A percentile compares a stretch with the other conserved stretches of the same genome.
These are phyloP conservation scores for Lymantria monacha DNA, from an alignment of 2,888 invertebrate species.

Conservation along the genomic window DNA sequence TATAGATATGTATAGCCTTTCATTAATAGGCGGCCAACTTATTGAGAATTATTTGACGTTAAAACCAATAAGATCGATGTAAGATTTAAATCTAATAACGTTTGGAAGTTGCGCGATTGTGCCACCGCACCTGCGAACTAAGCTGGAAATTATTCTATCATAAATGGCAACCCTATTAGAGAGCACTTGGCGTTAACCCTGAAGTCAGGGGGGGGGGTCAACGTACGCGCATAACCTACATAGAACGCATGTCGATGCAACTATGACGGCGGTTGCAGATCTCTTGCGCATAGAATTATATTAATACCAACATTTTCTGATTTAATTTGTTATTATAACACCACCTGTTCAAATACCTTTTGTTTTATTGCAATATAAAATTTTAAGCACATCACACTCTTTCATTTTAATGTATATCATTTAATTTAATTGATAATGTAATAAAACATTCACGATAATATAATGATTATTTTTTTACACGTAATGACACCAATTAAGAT, in stretches of 20 bases:
- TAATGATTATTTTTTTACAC: not conserved
- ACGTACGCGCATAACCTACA: conserved; percentile 73
- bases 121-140: no score
- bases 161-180: conserved; percentile 34
- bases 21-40: no score
- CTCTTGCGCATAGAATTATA: conserved; percentile 46
- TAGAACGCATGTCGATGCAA: conserved; percentile 58
- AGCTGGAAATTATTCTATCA: no score
- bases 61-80: no score
- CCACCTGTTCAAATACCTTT: conserved; percentile 30
- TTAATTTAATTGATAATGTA: no score
- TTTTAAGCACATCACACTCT: no score
- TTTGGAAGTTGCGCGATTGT: no score
- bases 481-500: conserved; percentile 6
- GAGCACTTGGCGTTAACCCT: conserved; percentile 63
- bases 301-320: not conserved
- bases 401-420: no score
- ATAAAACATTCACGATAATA: not conserved
- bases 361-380: conserved; percentile 14
- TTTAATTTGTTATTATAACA: not conserved
- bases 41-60: no score
- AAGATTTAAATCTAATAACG: no score
- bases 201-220: conserved; percentile 75
- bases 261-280: conserved; percentile 65
- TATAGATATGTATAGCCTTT: no score